These are phyloP conservation scores for Cercopithecus mona DNA, from an alignment of 2,113 vertebrate genomes.

Conservation along the genomic window DNA sequence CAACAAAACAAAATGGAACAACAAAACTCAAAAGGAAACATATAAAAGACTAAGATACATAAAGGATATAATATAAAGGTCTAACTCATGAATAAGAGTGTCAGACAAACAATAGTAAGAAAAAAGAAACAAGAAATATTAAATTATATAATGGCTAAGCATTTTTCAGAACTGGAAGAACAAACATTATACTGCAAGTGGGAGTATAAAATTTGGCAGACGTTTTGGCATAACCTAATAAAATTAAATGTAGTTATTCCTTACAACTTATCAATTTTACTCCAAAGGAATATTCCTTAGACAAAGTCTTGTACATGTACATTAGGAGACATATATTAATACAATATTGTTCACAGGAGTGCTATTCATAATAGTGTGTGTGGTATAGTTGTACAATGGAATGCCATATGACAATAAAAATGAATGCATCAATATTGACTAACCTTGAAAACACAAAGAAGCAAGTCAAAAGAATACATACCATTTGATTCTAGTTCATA, in stretches of 20 bases:
- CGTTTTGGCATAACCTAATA: neutral
- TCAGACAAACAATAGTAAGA: neutral
- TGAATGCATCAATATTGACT: neutral
- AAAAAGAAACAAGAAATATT: neutral
- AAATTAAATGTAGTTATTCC: neutral
- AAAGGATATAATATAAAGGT: neutral
- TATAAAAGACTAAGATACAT: neutral
- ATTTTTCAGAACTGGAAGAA: neutral
- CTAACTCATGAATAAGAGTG: neutral
- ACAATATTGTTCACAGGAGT: neutral
- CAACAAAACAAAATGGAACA: too few species aligned
- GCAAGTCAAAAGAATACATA: neutral
- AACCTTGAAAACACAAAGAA: constrained; percentile 8
- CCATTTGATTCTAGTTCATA: neutral
- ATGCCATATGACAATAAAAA: neutral
- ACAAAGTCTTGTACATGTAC: neutral
- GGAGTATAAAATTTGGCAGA: neutral
- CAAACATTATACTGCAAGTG: neutral
- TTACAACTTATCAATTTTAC: neutral
- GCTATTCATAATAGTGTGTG: neutral
- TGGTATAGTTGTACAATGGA: neutral
- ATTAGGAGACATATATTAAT: neutral
- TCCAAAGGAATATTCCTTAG: neutral
- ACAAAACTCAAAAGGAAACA: neutral
- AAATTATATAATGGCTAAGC: neutral